These are phyloP conservation scores for Philopedon plagiatum DNA, from an alignment of 2,888 invertebrate species.

Conservation along the genomic window DNA sequence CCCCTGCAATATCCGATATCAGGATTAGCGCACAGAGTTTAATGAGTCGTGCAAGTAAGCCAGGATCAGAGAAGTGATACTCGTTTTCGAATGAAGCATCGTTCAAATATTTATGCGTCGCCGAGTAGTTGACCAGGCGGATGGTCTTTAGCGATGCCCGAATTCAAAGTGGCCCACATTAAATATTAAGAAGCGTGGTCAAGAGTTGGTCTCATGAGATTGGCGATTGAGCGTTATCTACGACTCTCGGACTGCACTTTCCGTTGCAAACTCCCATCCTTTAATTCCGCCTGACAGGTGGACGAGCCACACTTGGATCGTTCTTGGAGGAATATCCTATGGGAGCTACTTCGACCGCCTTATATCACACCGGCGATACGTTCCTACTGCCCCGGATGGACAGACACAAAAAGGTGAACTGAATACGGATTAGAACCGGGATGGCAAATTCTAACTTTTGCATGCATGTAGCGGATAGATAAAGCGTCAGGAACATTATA, in stretches of 20 bases:
- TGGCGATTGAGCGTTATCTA: slow-evolving; percentile 65
- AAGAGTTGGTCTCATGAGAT: slow-evolving; percentile 63
- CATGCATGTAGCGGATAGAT: slow-evolving; percentile 65
- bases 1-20: slow-evolving; percentile 68
- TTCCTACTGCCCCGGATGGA: slow-evolving; percentile 46
- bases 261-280: slow-evolving; percentile 69
- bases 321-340: slow-evolving; percentile 61
- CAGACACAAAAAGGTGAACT: slow-evolving; percentile 62
- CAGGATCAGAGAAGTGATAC: slow-evolving; percentile 68
- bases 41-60: slow-evolving; percentile 72
- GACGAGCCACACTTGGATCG: slow-evolving; percentile 63
- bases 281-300: slow-evolving; percentile 75
- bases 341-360: slow-evolving; percentile 65
- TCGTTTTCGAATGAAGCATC: slow-evolving; percentile 63
- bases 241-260: slow-evolving; percentile 63
- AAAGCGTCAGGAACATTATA: slow-evolving; percentile 64
- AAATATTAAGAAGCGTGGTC: slow-evolving; percentile 66
- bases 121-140: slow-evolving; percentile 51
- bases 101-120: slow-evolving; percentile 68
- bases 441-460: slow-evolving; percentile 74
- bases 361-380: slow-evolving; percentile 62
- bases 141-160: slow-evolving; percentile 59
- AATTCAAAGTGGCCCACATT: slow-evolving; percentile 62
- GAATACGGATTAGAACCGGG: slow-evolving; percentile 71
- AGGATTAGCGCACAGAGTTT: slow-evolving; percentile 70